Base-by-base conservation (phyloP, 2,797 vertebrate species). In the Xiphorhynchus erythropygius region DNA sequence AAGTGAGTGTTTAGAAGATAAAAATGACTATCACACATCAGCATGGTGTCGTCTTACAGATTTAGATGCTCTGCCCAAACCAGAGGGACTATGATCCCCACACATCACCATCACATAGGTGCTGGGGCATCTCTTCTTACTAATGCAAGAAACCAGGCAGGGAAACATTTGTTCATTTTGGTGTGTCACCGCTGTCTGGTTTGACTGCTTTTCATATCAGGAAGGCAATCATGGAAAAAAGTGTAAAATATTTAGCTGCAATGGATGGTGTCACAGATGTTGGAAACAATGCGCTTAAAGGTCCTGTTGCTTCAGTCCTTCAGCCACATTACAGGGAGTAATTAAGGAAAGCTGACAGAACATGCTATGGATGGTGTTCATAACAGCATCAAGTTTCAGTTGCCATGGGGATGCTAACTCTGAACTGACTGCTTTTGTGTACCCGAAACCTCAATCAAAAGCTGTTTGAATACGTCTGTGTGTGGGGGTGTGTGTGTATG, bases 361-460 rank as follows among this genome's bases (percentile, higher is more conserved):
- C 21, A 18, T 2, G 13, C 84, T 62, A 82, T 50, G 23, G 81
- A 55, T 64, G 35, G 46, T 59, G 67, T 27, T 89, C 56, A 28
- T 65, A 87, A 78, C n/a, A 69, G 41, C 74, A 81, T 30, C 37
- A 55, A 84, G 44, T 56, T 82, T 63, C 55, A 37, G 77, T 79
- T 96, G 89, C 87, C 68, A 76, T 56, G 78, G 78, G 60, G 63
- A 92, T 73, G n/a, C 17, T 84, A 39, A 79, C 46, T 90, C 71
- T 44, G 63, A 90, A 75, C 27, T 15, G 39, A 18, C 49, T 69
- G 35, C 14, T 88, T 82, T 50, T 79, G 42, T 67, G 81, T 16
- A 44, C 19, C 63, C 5, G 5, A 80, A 89, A 74, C 49, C 62
- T 74, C 78, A 76, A 21, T 77, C 78, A 65, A 57, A 79, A 91